Evolutionary conservation across 2,797 vertebrate species (phyloP).

Genomic region (Siniperca undulata): DNA sequence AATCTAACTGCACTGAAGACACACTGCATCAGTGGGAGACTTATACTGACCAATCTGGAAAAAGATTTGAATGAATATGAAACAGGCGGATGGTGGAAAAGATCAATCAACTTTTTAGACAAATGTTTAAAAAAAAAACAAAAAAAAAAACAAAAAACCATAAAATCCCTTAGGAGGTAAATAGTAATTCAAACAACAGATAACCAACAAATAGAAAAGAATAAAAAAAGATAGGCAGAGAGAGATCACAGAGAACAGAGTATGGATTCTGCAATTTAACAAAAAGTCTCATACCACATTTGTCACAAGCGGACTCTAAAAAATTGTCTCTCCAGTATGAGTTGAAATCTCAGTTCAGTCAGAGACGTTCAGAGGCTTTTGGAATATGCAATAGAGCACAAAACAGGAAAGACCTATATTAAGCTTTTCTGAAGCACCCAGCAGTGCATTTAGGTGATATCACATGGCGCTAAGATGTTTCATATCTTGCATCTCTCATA

Average conservation of each 20-base stretch:
- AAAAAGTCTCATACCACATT: constrained; percentile 1
- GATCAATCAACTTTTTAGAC: not conserved
- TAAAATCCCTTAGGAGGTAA: not conserved
- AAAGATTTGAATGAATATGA: not conserved
- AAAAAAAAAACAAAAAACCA: not conserved
- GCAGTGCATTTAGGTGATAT: not conserved
- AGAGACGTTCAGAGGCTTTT: not conserved
- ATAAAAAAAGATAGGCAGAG: not conserved
- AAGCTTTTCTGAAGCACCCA: not conserved
- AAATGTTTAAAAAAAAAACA: not conserved
- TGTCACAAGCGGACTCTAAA: not conserved
- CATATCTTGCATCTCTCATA: not conserved
- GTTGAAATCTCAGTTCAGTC: not conserved
- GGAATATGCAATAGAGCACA: not conserved
- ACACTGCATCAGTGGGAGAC: not conserved
- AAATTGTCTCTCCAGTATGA: not conserved
- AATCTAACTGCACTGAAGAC: not conserved
- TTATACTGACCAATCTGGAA: not conserved
- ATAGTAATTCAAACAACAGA: not conserved
- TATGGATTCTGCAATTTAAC: not conserved
- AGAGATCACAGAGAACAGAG: not conserved
- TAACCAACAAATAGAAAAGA: not conserved
- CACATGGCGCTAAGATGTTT: not conserved
- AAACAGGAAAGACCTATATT: not conserved
- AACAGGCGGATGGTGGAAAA: not conserved